Evolutionary conservation across 1,140 invertebrate species (phyloP), one percentile per base, ranked within the genome.

Genomic region (Drosophila watanabei): DNA sequence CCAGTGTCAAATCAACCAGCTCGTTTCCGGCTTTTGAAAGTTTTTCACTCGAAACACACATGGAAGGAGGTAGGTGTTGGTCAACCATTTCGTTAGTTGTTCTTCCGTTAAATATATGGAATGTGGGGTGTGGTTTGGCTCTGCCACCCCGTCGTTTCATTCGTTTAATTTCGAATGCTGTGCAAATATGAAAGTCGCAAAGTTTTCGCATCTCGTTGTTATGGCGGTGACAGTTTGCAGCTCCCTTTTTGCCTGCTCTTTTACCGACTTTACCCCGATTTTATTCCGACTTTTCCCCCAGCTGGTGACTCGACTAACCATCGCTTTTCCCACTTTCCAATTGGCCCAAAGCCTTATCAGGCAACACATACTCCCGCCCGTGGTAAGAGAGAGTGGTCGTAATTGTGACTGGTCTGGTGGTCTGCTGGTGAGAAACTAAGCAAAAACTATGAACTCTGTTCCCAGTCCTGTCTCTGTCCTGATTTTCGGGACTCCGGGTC

Each of bases 81-180:
- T 68, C 46, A 69, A 51, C 66, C 66, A 68, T 69, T 69, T 69
- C 35, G 66, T 69, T 69, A 69, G 28, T 37, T 30, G 16, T 57
- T 57, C 46, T 33, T 8, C 28, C 45, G 28, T 30, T 16, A 13
- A 30, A 52, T 30, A 18, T 32, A 8, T 13, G 30, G 35, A 30
- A 7, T 39, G 5, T n/a, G 14, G 20, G 24, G 14, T 70, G 68
- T n/a, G 37, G 48, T 30, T 28, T 16, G 20, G 7, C 4, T 16
- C 28, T 39, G 24, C 20, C 48, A 70, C 46, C 30, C 43, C n/a
- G 5, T 56, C 18, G 35, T 24, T 76, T 43, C 33, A 65, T 77
- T 77, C 75, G 72, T 64, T 77, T 77, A 77, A 76, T 77, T 77
- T 77, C 61, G 35, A 77, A 77, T 68, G 72, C 75, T 77, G 73